Conservation (phyloP, 2,113 vertebrate species). For the Puma concolor region DNA sequence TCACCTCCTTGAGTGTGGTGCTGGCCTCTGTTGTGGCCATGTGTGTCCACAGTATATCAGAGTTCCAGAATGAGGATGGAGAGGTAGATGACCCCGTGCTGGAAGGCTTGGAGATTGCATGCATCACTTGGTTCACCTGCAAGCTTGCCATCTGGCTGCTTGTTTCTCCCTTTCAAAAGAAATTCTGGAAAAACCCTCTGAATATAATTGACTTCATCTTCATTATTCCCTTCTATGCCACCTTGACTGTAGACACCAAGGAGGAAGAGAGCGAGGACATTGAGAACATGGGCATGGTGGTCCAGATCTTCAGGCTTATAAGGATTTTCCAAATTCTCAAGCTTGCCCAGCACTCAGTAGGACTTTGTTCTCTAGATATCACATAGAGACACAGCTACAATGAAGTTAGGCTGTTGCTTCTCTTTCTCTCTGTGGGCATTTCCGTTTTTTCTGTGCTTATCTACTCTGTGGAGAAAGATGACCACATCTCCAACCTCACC, state of each 20-base stretch:
- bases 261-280: constrained; percentile 92
- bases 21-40: constrained; percentile 94
- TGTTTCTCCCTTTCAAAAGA: constrained; percentile 91
- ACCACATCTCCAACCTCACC: constrained; percentile 89
- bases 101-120: constrained; percentile 90
- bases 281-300: constrained; percentile 96
- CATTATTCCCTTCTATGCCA: constrained; percentile 94
- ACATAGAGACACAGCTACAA: constrained; percentile 94
- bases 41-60: constrained; percentile 97
- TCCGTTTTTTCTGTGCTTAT: constrained; percentile 96
- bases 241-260: constrained; percentile 88
- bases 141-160: constrained; percentile 92
- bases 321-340: constrained; percentile 97
- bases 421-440: constrained; percentile 96
- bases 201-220: constrained; percentile 96
- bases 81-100: constrained; percentile 91
- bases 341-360: constrained; percentile 94
- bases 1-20: constrained; percentile 91
- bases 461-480: constrained; percentile 94
- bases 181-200: constrained; percentile 92
- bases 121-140: constrained; percentile 93
- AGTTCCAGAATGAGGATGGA: constrained; percentile 90
- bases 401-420: constrained; percentile 93
- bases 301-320: constrained; percentile 95
- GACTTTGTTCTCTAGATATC: constrained; percentile 94